Percentiles rank a stretch among this genome's conserved stretches.
Conservation (phyloP, 2,888 invertebrate species). For the Hedya salicella region DNA sequence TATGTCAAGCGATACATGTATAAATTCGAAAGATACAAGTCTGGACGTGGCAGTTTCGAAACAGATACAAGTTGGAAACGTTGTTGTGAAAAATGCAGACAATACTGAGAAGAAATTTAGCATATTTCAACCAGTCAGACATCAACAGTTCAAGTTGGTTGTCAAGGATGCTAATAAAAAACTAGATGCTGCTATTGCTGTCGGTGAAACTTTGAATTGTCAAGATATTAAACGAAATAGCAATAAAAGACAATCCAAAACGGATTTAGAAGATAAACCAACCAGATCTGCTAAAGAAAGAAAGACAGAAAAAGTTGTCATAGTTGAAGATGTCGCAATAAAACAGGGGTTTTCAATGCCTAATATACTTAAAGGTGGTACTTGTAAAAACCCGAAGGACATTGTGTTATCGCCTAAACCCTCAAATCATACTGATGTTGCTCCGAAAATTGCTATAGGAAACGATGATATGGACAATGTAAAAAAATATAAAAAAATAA, state of each 20-base stretch:
- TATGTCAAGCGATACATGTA: too few relatives aligned
- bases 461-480: neutral
- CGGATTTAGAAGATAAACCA: neutral
- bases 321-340: conserved; percentile 19
- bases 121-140: neutral
- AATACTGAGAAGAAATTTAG: neutral
- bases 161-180: neutral
- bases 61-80: neutral
- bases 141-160: neutral
- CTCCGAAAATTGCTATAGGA: neutral
- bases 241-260: neutral
- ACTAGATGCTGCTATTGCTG: neutral
- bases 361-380: conserved; percentile 1
- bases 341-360: neutral
- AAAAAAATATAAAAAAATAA: neutral
- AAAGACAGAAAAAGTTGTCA: conserved; percentile 17
- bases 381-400: conserved; percentile 20
- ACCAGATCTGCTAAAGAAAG: conserved; percentile 8
- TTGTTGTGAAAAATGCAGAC: neutral
- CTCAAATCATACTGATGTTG: neutral
- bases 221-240: neutral
- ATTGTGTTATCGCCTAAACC: conserved; percentile 1
- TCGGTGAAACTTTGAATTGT: neutral
- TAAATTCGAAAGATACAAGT: neutral
- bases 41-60: neutral